A percentile compares a stretch with the other conserved stretches of the same genome.
Conservation (phyloP, 2,888 invertebrate species). For the Busseola fusca region DNA sequence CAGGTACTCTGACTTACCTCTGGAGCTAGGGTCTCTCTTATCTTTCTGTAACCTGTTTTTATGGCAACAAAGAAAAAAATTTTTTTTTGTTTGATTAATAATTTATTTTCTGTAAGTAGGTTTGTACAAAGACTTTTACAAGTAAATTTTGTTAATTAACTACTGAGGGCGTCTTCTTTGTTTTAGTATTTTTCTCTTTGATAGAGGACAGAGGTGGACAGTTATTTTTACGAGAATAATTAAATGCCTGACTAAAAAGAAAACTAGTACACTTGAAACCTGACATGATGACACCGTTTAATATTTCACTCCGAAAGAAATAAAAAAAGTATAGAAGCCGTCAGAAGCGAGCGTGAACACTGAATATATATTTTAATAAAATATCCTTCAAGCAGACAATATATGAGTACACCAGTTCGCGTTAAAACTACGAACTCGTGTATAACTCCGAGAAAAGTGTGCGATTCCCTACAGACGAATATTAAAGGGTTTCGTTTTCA, state of each 20-base stretch:
- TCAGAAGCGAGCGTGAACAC: constrained; percentile 7
- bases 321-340: not conserved
- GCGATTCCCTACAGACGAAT: constrained; percentile 49
- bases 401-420: constrained; percentile 10
- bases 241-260: not conserved
- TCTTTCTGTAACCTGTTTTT: not conserved
- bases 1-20: not conserved
- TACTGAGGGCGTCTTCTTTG: not conserved
- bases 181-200: not conserved
- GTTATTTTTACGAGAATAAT: not conserved
- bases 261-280: not conserved
- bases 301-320: not conserved
- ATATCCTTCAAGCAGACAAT: constrained; percentile 20
- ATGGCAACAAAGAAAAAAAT: not conserved
- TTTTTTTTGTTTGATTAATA: not conserved
- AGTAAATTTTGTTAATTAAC: not conserved
- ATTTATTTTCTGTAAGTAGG: too few relatives aligned
- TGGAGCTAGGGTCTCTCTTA: not conserved
- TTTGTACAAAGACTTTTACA: too few relatives aligned
- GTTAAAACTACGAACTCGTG: constrained; percentile 31
- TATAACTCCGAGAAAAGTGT: constrained; percentile 33
- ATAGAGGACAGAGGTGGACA: not conserved
- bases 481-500: constrained; percentile 52
- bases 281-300: constrained; percentile 14
- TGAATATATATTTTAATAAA: constrained; percentile 45